Evolutionary conservation across 2,888 invertebrate species (phyloP).

Genomic region (Physocephala rufipes): DNA sequence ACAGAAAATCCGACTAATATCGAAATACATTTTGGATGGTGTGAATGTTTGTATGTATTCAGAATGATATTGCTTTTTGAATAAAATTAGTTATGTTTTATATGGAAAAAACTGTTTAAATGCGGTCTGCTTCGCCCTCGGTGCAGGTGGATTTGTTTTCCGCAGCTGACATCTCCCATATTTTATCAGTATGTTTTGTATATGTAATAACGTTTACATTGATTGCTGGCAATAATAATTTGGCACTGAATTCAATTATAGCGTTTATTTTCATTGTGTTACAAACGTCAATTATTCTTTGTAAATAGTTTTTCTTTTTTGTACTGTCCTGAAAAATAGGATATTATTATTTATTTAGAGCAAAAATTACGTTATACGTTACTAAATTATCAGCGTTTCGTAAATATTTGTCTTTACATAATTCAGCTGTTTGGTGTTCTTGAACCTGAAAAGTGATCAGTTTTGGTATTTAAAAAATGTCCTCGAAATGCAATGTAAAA

Average conservation of each 20-base stretch:
- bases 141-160: neutral
- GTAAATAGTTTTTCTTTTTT: constrained; percentile 36
- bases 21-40: neutral
- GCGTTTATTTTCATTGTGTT: constrained; percentile 30
- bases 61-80: neutral
- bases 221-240: constrained; percentile 25
- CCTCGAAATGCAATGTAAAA: too few species aligned
- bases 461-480: too few species aligned
- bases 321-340: constrained; percentile 17
- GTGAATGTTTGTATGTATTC: neutral
- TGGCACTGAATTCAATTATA: constrained; percentile 35
- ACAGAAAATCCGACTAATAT: too few species aligned
- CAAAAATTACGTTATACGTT: neutral
- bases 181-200: constrained; percentile 13
- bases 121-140: neutral
- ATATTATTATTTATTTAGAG: neutral
- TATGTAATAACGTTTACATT: constrained; percentile 37
- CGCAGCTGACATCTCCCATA: constrained; percentile 10
- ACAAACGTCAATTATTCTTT: constrained; percentile 38
- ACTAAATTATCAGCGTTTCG: neutral
- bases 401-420: constrained; percentile 33
- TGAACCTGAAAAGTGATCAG: constrained; percentile 31
- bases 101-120: neutral
- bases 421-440: constrained; percentile 36
- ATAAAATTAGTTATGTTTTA: neutral